Percentiles rank a stretch among this genome's conserved stretches.
phyloP scores from a whole-genome alignment of 2,888 invertebrate genomes.

The Drosophila phalerata region DNA sequence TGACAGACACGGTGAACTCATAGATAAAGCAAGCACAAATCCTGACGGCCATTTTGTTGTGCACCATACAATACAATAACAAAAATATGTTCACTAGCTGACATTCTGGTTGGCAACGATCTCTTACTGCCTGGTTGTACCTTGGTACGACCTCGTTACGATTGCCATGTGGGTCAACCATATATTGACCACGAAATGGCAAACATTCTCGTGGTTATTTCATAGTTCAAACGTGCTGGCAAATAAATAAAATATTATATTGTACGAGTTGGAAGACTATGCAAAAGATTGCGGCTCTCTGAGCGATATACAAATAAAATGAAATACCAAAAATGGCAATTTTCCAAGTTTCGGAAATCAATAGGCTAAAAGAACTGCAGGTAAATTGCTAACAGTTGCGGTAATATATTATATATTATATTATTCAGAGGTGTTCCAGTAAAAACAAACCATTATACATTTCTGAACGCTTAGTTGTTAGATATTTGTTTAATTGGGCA shows the following conservation, averaged over 20 bases:
- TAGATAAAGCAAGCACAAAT: conserved; percentile 24
- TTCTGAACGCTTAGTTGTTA: too few species aligned
- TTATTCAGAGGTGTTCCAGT: too few species aligned
- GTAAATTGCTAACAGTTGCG: neutral
- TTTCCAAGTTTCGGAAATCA: conserved; percentile 54
- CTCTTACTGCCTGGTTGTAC: neutral
- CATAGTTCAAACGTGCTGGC: conserved; percentile 63
- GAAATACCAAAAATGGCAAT: conserved; percentile 53
- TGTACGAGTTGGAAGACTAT: conserved; percentile 12
- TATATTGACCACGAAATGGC: conserved; percentile 70
- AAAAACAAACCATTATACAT: too few species aligned
- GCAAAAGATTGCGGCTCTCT: conserved; percentile 12
- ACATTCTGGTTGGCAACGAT: conserved; percentile 21
- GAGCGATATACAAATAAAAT: conserved; percentile 62
- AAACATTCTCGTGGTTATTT: conserved; percentile 67
- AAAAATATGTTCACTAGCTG: conserved; percentile 45
- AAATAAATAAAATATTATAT: conserved; percentile 70
- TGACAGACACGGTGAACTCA: neutral
- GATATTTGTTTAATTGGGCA: too few species aligned
- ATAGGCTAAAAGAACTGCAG: neutral
- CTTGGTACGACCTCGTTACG: conserved; percentile 12
- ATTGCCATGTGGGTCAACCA: conserved; percentile 65
- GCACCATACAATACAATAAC: conserved; percentile 17
- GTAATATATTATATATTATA: too few species aligned
- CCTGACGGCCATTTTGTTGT: conserved; percentile 27